phyloP scores from a whole-genome alignment of 2,113 vertebrate species.

The Stigmatopora argus region DNA sequence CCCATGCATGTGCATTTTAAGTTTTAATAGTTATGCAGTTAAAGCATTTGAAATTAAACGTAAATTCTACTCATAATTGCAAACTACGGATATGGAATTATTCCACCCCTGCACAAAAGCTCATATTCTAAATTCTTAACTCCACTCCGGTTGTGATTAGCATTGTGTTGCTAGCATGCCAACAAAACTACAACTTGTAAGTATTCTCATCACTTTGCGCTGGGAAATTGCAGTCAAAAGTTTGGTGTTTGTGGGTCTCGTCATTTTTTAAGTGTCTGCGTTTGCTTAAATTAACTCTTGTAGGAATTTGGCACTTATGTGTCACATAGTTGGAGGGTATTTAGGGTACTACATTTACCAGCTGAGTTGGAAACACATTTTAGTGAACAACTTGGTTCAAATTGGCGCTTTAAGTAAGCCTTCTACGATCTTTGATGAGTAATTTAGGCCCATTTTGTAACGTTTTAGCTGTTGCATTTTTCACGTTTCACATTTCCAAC shows the following conservation, averaged over 20 bases:
- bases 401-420: not conserved
- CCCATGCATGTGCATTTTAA: conserved; percentile 37
- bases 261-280: not conserved
- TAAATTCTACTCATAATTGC: conserved; percentile 18
- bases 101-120: not conserved
- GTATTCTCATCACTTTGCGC: not conserved
- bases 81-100: not conserved
- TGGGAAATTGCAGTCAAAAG: not conserved
- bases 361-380: not conserved
- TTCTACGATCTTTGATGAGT: not conserved
- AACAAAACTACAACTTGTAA: conserved; percentile 29
- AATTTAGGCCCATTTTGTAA: not conserved
- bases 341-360: not conserved
- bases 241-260: too few species aligned
- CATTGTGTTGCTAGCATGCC: conserved; percentile 38
- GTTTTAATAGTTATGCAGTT: not conserved
- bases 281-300: not conserved
- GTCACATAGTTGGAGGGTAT: not conserved
- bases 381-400: not conserved
- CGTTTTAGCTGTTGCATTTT: too few species aligned
- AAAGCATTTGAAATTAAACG: not conserved
- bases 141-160: conserved; percentile 41
- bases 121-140: not conserved
- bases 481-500: too few species aligned
- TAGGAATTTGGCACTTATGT: not conserved